phyloP scores from a whole-genome alignment of 2,888 invertebrate species.

The Frankliniella intonsa region DNA sequence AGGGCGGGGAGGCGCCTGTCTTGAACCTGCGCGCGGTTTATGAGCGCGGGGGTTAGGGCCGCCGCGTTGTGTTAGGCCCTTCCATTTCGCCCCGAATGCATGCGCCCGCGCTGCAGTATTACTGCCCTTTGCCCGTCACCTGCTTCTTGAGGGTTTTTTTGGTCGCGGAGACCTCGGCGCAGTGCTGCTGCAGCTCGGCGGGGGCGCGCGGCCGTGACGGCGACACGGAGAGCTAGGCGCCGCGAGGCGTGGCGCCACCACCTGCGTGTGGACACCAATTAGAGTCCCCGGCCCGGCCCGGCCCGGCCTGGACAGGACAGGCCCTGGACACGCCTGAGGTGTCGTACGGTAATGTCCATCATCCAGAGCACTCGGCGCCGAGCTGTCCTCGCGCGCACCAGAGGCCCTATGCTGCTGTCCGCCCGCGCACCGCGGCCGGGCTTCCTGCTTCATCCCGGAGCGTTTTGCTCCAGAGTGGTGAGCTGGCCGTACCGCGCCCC shows the following conservation, averaged over 20 bases:
- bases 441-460: no score
- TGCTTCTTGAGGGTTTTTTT: no score
- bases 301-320: not conserved
- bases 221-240: not conserved
- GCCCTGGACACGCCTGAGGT: constrained; percentile 14
- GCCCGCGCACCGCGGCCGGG: no score
- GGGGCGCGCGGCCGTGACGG: not conserved
- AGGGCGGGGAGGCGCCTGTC: not conserved
- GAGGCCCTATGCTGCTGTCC: no score
- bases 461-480: no score
- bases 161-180: no score
- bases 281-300: not conserved
- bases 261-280: constrained; percentile 16
- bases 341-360: not conserved
- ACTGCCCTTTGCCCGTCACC: no score
- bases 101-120: not conserved
- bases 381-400: no score
- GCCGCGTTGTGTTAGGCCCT: not conserved
- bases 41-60: not conserved
- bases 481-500: no score
- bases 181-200: not conserved
- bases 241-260: not conserved
- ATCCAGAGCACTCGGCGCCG: not conserved
- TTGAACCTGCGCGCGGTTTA: not conserved
- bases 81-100: not conserved